Conservation (phyloP, 2,113 vertebrate genomes). For the Origma solitaria region DNA sequence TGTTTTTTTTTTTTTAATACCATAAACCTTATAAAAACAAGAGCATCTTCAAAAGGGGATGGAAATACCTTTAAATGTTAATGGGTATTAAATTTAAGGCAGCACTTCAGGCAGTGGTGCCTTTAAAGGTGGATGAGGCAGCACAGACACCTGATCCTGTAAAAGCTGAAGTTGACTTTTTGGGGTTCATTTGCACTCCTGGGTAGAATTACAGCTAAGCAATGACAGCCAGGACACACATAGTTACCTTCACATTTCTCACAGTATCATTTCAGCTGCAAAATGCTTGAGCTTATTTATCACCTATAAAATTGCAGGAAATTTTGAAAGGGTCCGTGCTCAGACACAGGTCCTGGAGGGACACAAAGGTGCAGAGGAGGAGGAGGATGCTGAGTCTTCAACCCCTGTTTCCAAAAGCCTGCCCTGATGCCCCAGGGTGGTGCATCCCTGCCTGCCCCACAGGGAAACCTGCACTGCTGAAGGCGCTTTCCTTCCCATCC, state of each 20-base stretch:
- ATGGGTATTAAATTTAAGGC: neutral
- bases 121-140: neutral
- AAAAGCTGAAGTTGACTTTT: neutral
- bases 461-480: neutral
- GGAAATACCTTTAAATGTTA: neutral
- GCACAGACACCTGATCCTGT: neutral
- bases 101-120: neutral
- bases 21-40: neutral
- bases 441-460: neutral
- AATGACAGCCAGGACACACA: neutral
- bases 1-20: neutral
- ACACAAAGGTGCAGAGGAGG: neutral
- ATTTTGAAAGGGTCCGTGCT: neutral
- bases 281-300: neutral
- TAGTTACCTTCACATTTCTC: neutral
- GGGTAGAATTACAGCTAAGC: neutral
- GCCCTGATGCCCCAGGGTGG: neutral
- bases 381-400: neutral
- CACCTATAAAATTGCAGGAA: neutral
- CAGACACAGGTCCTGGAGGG: neutral
- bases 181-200: neutral
- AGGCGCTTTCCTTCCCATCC: neutral
- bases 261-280: fast-evolving
- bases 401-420: neutral
- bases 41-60: neutral